Conservation (phyloP, 2,113 vertebrate genomes). For the Dermatemys mawii region DNA sequence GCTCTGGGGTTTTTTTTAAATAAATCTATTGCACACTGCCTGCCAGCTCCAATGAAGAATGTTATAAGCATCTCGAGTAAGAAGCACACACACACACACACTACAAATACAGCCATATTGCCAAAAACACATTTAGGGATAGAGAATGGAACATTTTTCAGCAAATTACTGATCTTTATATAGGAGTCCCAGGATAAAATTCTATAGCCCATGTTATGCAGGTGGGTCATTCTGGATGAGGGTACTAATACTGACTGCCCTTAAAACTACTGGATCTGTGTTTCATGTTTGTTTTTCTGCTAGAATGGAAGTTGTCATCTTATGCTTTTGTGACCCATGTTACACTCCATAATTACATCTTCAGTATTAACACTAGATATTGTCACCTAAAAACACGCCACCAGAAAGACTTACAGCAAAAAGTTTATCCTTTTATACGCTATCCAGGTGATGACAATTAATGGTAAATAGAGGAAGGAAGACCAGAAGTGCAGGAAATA, state of each 20-base stretch:
- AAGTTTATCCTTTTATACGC: background rate
- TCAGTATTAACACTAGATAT: background rate
- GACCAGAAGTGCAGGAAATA: background rate
- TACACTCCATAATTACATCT: background rate
- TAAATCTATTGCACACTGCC: background rate
- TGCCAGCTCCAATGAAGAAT: background rate
- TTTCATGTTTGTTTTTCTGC: background rate
- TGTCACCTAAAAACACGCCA: background rate
- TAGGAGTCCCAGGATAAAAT: background rate
- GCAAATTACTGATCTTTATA: background rate
- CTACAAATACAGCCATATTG: background rate
- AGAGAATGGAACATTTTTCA: background rate
- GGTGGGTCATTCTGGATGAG: background rate
- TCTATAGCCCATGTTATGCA: background rate
- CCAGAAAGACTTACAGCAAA: background rate
- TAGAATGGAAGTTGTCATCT: background rate
- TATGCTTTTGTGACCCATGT: background rate
- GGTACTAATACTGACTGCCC: background rate
- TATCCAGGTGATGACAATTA: background rate
- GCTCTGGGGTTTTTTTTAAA: background rate
- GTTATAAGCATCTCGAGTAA: background rate
- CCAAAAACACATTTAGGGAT: background rate
- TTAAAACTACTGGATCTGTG: background rate
- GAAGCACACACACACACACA: fast-evolving
- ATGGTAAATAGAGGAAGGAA: background rate